Base-by-base conservation (phyloP, 2,797 vertebrate species). In the Dicrostonyx torquatus region DNA sequence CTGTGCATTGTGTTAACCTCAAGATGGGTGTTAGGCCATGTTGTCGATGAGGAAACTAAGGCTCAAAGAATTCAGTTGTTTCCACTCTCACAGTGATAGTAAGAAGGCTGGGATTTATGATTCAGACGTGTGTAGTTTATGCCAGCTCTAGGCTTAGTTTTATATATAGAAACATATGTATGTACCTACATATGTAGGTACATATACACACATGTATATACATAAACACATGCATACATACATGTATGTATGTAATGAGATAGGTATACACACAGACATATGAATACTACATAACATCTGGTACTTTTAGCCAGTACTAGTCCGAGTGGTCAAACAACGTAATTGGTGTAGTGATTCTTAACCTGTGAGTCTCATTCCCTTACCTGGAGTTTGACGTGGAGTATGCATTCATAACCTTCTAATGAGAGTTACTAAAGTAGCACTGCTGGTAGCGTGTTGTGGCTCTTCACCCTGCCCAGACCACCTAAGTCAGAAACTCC, bases 41-140 rank as follows among this genome's bases (percentile, higher is more conserved):
- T 64, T 91, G 50, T 48, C 90, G 50, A 91, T 95, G 85, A 94
- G 87, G 78, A 96, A 95, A 96, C 50, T 89, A 92, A 87, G 91
- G 85, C 88, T 95, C 55, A 82, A 58, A 87, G 79, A 95, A 91
- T 84, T 94, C 48, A 89, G 84, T 75, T 26, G 73, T 95, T 94
- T 94, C 40, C 77, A 88, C 50, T 90, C 55, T 96, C 77, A 94
- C 80, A 93, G 62, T 92, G 10, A 72, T 89, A 89, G 31, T 89
- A 90, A 95, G 13, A 95, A 79, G 89, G 37, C 70, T 90, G 78
- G 64, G 45, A 64, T 89, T 95, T 92, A 31, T 90, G 72, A 29
- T 85, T n/a, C 80, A 43, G 93, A 18, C 24, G 1, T 78, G 45
- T 95, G 7, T 93, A 76, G 62, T 62, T 92, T n/a, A 6, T 62